A percentile compares a stretch with the other conserved stretches of the same genome.
These are phyloP conservation scores for Tribolium freemani DNA, from an alignment of 2,888 invertebrate genomes.

Conservation along the genomic window DNA sequence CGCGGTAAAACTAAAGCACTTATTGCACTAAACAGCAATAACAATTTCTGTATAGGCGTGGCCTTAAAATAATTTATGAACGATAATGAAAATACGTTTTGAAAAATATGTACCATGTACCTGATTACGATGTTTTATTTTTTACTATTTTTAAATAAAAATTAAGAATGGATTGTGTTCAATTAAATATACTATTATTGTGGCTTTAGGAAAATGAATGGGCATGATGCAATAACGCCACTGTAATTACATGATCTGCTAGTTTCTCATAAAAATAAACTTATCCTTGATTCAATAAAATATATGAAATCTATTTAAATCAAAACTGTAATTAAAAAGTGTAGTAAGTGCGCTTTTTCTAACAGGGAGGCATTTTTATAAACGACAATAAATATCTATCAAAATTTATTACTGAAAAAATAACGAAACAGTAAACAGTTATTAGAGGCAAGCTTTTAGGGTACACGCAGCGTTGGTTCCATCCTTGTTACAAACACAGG, in stretches of 20 bases:
- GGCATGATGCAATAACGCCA: background rate
- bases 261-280: background rate
- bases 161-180: background rate
- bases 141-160: too few species aligned
- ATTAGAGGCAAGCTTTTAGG: constrained; percentile 62
- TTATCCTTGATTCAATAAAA: background rate
- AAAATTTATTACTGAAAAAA: background rate
- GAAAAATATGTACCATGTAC: background rate
- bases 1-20: background rate
- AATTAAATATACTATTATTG: background rate
- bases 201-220: background rate
- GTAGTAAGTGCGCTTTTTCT: background rate
- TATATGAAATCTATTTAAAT: background rate
- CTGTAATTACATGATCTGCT: background rate
- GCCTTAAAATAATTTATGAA: background rate
- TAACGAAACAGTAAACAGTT: background rate
- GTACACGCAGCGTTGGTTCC: constrained; percentile 69
- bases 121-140: background rate
- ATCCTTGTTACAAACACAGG: constrained; percentile 68
- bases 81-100: background rate
- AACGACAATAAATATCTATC: background rate
- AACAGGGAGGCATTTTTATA: background rate
- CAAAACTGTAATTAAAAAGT: background rate
- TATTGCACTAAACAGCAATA: background rate
- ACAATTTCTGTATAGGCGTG: background rate